A percentile compares a stretch with the other conserved stretches of the same genome.
Evolutionary conservation across 2,888 invertebrate genomes (phyloP).

Genomic region (Microctonus brassicae): DNA sequence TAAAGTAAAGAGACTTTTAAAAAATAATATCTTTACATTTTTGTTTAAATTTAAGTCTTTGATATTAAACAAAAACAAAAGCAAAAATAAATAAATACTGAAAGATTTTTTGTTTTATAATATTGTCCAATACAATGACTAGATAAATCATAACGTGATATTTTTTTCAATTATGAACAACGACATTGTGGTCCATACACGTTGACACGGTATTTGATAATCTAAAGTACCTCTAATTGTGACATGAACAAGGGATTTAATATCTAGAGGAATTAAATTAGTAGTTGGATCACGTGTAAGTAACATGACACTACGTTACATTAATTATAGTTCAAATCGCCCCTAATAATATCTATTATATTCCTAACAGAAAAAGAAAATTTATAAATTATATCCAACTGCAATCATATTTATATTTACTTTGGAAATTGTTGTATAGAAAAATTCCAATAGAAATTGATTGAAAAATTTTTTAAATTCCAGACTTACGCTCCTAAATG

Average conservation of each 20-base stretch:
- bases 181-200: conserved; percentile 49
- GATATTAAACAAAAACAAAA: neutral
- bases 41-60: too few relatives aligned
- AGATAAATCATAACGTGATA: conserved; percentile 48
- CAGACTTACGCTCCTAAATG: conserved; percentile 79
- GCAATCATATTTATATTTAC: too few relatives aligned
- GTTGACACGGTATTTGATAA: conserved; percentile 35
- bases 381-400: too few relatives aligned
- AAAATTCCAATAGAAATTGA: too few relatives aligned
- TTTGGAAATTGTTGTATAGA: too few relatives aligned
- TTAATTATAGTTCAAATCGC: neutral
- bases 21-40: neutral
- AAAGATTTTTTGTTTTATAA: neutral
- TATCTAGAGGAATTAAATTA: conserved; percentile 30
- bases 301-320: neutral
- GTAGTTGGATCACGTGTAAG: conserved; percentile 42
- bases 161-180: conserved; percentile 66
- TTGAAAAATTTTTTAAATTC: too few relatives aligned
- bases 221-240: conserved; percentile 41
- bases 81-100: neutral
- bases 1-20: conserved; percentile 8
- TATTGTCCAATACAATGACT: neutral
- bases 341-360: neutral
- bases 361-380: too few relatives aligned
- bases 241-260: conserved; percentile 6